Conservation (phyloP, 2,113 vertebrate genomes). For the Ciconia stormi region DNA sequence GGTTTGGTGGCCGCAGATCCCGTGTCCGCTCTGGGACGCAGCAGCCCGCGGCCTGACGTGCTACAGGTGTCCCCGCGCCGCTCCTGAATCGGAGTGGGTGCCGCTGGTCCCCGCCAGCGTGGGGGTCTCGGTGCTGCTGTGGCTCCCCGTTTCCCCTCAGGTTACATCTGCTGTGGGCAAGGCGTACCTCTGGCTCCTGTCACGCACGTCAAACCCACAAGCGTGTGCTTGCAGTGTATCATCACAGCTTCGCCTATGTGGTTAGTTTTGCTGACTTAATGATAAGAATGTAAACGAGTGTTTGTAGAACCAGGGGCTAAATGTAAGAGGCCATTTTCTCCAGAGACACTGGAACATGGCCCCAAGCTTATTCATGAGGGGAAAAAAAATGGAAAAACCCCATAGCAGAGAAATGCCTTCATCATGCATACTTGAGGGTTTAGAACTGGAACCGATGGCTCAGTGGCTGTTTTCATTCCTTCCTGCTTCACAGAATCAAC, state of each 20-base stretch:
- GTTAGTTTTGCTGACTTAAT: not conserved
- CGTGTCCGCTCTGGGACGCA: too few species aligned
- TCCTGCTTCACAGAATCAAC: slow-evolving; percentile 1
- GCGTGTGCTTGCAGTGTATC: accelerated
- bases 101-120: not conserved
- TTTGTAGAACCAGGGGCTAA: not conserved
- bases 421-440: not conserved
- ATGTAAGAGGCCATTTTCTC: not conserved
- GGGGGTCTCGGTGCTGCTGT: too few species aligned
- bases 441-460: slow-evolving; percentile 3
- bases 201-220: accelerated
- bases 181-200: not conserved
- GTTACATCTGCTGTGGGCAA: too few species aligned
- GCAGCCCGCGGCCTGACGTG: not conserved
- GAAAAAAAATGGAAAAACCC: not conserved
- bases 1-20: not conserved
- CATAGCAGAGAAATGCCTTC: not conserved
- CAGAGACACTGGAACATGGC: not conserved
- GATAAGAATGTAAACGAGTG: not conserved
- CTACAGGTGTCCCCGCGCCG: not conserved
- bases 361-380: not conserved
- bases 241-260: accelerated
- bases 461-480: not conserved
- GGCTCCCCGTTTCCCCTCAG: not conserved
- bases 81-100: accelerated